Conservation (phyloP, 2,113 vertebrate genomes). For the Okapia johnstoni region DNA sequence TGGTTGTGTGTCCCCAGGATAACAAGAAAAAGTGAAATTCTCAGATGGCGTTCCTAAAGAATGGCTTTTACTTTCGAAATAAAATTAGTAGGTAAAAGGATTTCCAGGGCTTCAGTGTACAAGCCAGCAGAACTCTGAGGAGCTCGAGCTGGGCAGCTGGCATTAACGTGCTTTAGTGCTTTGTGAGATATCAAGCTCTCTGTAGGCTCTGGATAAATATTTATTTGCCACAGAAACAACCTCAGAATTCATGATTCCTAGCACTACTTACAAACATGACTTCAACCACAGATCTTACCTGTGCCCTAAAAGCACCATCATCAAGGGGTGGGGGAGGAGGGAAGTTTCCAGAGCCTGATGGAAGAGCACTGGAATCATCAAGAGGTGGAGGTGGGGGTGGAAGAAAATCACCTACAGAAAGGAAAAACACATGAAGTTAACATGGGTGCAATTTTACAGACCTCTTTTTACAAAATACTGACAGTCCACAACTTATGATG, state of each 20-base stretch:
- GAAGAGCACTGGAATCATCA: slow-evolving; percentile 38
- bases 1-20: neutral
- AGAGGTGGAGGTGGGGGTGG: slow-evolving; percentile 69
- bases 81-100: slow-evolving; percentile 21
- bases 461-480: neutral
- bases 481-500: neutral
- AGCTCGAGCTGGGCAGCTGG: neutral
- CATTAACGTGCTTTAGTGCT: neutral
- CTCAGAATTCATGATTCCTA: neutral
- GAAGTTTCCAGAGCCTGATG: slow-evolving; percentile 57
- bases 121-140: neutral
- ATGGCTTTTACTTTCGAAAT: neutral
- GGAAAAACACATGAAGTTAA: neutral
- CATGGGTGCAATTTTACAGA: neutral
- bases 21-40: neutral
- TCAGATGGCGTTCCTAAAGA: neutral
- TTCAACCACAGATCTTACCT: slow-evolving; percentile 47
- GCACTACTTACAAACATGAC: neutral
- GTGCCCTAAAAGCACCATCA: slow-evolving; percentile 62
- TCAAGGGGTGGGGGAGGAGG: slow-evolving; percentile 67
- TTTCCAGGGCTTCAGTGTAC: neutral
- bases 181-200: neutral
- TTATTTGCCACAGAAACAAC: neutral
- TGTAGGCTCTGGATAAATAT: neutral
- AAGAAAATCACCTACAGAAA: slow-evolving; percentile 62